A percentile compares a stretch with the other conserved stretches of the same genome.
Conservation (phyloP, 2,797 vertebrate species). For the Thalassophryne amazonica region DNA sequence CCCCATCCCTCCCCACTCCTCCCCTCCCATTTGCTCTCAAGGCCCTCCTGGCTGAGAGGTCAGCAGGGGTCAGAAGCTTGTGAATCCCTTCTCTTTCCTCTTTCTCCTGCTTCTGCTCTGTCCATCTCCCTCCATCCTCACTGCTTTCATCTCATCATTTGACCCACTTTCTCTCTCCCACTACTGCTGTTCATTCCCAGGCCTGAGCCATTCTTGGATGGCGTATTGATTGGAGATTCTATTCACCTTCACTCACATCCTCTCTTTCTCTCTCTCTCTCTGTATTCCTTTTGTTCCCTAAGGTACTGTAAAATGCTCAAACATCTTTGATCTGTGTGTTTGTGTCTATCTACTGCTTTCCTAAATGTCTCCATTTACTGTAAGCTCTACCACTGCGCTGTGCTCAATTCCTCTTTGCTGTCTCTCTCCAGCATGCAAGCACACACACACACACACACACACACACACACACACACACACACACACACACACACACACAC, state of each 20-base stretch:
- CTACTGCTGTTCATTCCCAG: constrained; percentile 24
- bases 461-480: constrained; percentile 1
- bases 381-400: constrained; percentile 50
- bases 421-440: constrained; percentile 2
- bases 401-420: constrained; percentile 20
- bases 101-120: constrained; percentile 39
- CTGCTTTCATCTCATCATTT: background rate
- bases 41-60: constrained; percentile 33
- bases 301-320: constrained; percentile 65
- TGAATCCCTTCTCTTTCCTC: constrained; percentile 26
- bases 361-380: constrained; percentile 74
- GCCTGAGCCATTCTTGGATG: constrained; percentile 57
- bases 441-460: constrained; percentile 6
- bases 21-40: constrained; percentile 3
- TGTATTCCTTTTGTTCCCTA: constrained; percentile 57
- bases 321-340: constrained; percentile 67
- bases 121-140: constrained; percentile 3
- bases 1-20: background rate
- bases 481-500: constrained; percentile 7
- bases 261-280: constrained; percentile 25
- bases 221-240: constrained; percentile 75
- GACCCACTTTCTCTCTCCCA: constrained; percentile 8
- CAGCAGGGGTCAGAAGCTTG: constrained; percentile 39
- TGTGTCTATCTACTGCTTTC: constrained; percentile 60
- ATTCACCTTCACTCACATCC: constrained; percentile 62